Evolutionary conservation across 2,797 vertebrate species (phyloP).

Genomic region (Channallabes apus): DNA sequence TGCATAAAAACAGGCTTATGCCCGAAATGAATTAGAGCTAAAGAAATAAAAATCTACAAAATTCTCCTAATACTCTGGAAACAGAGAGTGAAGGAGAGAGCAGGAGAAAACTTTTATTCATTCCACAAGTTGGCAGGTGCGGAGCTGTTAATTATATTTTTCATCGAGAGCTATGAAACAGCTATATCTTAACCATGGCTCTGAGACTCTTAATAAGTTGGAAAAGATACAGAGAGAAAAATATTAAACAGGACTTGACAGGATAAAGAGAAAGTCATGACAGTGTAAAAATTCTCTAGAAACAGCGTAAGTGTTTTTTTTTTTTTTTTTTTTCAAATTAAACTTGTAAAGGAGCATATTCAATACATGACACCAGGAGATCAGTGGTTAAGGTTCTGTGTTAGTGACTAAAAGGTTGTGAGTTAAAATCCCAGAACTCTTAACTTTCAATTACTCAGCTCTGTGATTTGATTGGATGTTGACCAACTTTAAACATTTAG

Average conservation of each 20-base stretch:
- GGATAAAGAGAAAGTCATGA: slow-evolving; percentile 15
- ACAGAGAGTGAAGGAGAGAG: background rate
- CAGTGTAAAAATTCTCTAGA: slow-evolving; percentile 12
- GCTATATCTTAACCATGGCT: slow-evolving; percentile 35
- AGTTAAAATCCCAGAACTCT: slow-evolving; percentile 14
- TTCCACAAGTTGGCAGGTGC: slow-evolving; percentile 39
- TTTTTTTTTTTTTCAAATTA: background rate
- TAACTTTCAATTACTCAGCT: background rate
- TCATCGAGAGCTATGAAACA: slow-evolving; percentile 38
- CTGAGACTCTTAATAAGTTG: background rate
- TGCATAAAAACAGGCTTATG: slow-evolving; percentile 31
- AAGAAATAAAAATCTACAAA: slow-evolving; percentile 35
- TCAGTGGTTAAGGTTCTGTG: background rate
- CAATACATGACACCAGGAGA: background rate
- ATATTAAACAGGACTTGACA: background rate
- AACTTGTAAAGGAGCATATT: slow-evolving; percentile 2
- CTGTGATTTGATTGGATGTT: background rate
- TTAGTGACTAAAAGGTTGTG: background rate
- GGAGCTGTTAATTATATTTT: slow-evolving; percentile 51
- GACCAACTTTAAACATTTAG: background rate
- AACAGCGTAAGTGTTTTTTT: background rate
- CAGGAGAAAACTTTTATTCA: slow-evolving; percentile 27
- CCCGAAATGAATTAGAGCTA: slow-evolving; percentile 50
- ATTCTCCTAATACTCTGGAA: background rate
- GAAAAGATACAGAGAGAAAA: slow-evolving; percentile 15